A percentile compares a stretch with the other conserved stretches of the same genome.
These are phyloP conservation scores for Gymnopithys bicolor DNA, from an alignment of 2,797 vertebrate species.

Conservation along the genomic window DNA sequence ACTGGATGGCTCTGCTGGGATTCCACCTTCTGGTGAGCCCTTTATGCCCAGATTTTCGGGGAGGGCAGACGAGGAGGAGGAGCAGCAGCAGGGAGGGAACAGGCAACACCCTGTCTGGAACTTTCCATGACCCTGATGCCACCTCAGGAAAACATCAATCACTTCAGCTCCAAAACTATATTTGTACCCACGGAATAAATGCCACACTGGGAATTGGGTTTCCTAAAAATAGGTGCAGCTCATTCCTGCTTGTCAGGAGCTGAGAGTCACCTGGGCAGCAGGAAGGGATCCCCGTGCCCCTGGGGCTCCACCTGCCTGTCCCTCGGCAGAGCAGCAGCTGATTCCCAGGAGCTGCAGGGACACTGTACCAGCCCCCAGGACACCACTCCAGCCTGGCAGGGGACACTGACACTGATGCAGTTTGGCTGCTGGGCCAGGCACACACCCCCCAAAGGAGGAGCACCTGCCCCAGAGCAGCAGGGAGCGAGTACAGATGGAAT, in stretches of 20 bases:
- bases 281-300: no score
- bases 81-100: neutral
- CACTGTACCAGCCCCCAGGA: neutral
- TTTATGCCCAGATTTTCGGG: fast-evolving
- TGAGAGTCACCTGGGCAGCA: fast-evolving
- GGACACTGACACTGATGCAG: fast-evolving
- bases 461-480: neutral
- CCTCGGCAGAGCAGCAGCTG: no score
- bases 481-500: neutral
- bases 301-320: no score
- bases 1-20: neutral
- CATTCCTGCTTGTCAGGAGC: neutral
- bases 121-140: conserved; percentile 35
- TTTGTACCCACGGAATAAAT: conserved; percentile 23
- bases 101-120: conserved; percentile 19
- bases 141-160: conserved; percentile 2
- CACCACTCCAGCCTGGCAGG: fast-evolving
- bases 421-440: neutral
- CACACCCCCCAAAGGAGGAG: neutral
- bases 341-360: neutral
- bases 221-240: conserved; percentile 10
- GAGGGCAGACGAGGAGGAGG: neutral
- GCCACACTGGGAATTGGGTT: neutral
- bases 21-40: neutral
- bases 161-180: conserved; percentile 1